Evolutionary conservation across 2,888 invertebrate species (phyloP).

Genomic region (Dastarcus helophoroides): DNA sequence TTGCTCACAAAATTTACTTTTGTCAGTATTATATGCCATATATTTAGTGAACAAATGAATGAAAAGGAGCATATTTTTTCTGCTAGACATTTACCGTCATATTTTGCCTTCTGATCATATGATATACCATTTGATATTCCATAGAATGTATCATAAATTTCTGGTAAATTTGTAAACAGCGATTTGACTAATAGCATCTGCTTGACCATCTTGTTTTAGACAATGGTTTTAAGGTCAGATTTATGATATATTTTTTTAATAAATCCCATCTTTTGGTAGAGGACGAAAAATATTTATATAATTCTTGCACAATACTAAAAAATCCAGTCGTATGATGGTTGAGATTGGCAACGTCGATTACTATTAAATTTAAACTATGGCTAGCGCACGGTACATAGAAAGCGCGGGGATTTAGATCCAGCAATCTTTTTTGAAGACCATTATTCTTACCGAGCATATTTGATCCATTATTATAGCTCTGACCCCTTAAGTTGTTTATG

Average conservation of each 20-base stretch:
- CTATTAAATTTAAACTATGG: constrained; percentile 21
- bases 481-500: constrained; percentile 12
- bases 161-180: too few species aligned
- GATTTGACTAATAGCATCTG: too few species aligned
- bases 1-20: constrained; percentile 17
- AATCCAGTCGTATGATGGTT: constrained; percentile 12
- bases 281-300: constrained; percentile 18
- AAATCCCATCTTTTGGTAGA: constrained; percentile 13
- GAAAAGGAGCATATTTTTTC: too few species aligned
- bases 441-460: constrained; percentile 18
- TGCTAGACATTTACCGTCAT: constrained; percentile 5
- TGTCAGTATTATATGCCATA: constrained; percentile 15
- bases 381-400: constrained; percentile 21
- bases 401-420: constrained; percentile 16
- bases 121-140: too few species aligned
- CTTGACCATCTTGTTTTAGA: constrained; percentile 10
- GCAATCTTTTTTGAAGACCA: constrained; percentile 17
- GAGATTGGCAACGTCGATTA: constrained; percentile 19
- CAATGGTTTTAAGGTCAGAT: constrained; percentile 11
- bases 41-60: constrained; percentile 13
- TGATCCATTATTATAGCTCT: constrained; percentile 16
- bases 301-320: constrained; percentile 18
- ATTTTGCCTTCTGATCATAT: too few species aligned
- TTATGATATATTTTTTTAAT: constrained; percentile 9
- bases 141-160: too few species aligned